Evolutionary conservation across 2,797 vertebrate species (phyloP).

Genomic region (Coreius guichenoti): DNA sequence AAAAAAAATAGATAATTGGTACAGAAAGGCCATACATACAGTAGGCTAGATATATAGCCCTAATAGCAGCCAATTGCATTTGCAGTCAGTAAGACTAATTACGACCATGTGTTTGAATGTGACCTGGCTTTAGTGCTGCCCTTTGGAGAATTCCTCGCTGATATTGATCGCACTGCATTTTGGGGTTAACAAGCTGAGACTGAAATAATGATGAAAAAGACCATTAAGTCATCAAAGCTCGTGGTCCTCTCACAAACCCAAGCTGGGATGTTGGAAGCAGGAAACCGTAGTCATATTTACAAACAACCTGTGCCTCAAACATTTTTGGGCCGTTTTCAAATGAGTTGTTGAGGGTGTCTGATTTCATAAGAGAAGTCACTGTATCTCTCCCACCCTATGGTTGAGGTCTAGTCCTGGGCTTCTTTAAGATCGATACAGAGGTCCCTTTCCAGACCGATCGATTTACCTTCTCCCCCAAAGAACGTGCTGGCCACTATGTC

Average conservation of each 20-base stretch:
- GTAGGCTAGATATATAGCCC: conserved; percentile 62
- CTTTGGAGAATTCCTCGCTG: conserved; percentile 69
- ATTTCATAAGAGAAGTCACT: conserved; percentile 67
- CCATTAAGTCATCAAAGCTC: conserved; percentile 73
- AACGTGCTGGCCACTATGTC: conserved; percentile 78
- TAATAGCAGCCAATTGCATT: conserved; percentile 69
- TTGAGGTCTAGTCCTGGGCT: conserved; percentile 68
- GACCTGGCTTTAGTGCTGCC: conserved; percentile 76
- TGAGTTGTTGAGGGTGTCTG: conserved; percentile 67
- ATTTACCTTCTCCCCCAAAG: conserved; percentile 75
- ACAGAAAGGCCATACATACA: conserved; percentile 48
- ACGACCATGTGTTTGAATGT: conserved; percentile 69
- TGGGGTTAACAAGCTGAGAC: conserved; percentile 83
- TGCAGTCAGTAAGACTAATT: conserved; percentile 73
- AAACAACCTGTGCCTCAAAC: conserved; percentile 70
- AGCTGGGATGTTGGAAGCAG: conserved; percentile 61
- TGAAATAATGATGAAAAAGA: conserved; percentile 76
- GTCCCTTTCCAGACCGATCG: conserved; percentile 83
- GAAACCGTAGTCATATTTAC: conserved; percentile 66
- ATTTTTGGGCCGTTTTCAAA: conserved; percentile 73
- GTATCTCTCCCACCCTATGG: conserved; percentile 59
- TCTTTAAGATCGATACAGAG: conserved; percentile 80
- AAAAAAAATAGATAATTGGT: neutral
- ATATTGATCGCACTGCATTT: conserved; percentile 78
- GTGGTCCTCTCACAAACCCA: conserved; percentile 61